Evolutionary conservation across 2,113 vertebrate genomes (phyloP).

Genomic region (Pandion haliaetus): DNA sequence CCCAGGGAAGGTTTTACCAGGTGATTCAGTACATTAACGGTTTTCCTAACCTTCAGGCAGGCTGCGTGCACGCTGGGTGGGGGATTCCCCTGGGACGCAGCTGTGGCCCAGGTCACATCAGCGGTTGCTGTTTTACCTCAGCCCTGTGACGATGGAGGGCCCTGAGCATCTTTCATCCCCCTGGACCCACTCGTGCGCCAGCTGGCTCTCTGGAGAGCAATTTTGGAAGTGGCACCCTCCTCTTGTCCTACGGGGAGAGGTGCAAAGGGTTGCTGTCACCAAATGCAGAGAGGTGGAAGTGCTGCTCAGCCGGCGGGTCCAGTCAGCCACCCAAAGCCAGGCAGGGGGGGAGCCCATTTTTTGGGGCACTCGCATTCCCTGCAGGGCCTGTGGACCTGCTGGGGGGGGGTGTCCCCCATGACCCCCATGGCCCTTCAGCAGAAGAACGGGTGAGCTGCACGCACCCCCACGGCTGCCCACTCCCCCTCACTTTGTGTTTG

Average conservation of each 20-base stretch:
- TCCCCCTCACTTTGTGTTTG: background rate
- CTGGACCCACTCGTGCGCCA: background rate
- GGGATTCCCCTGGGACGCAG: background rate
- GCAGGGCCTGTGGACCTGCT: accelerated
- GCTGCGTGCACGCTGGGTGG: background rate
- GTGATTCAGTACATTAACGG: background rate
- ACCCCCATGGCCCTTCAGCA: background rate
- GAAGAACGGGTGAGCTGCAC: background rate
- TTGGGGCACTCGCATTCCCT: background rate
- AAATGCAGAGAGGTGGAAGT: background rate
- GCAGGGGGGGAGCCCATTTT: accelerated
- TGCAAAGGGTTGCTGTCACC: background rate
- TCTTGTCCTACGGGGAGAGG: accelerated
- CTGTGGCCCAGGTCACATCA: background rate
- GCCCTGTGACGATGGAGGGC: background rate
- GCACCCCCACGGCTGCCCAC: accelerated
- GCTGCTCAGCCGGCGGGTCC: background rate
- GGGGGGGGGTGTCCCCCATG: background rate
- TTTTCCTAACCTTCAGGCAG: background rate
- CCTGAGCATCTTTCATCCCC: background rate
- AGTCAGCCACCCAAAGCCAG: background rate
- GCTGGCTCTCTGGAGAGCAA: background rate
- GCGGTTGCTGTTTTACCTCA: background rate
- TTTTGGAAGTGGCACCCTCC: background rate
- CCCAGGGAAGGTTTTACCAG: background rate